These are phyloP conservation scores for Caenorhabditis sp. DNA, from an alignment of 2,888 invertebrate genomes.

Conservation along the genomic window DNA sequence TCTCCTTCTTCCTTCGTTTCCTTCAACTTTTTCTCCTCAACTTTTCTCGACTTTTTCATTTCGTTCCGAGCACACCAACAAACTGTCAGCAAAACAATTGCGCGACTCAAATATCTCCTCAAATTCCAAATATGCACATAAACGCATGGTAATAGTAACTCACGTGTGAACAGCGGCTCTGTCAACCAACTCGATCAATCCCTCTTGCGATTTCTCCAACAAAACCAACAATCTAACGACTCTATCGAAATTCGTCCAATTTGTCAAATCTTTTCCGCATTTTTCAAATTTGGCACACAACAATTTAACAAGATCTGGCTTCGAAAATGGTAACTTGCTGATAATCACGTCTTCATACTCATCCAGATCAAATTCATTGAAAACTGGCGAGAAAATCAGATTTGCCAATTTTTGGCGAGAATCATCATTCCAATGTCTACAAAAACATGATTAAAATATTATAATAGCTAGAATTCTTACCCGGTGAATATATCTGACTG, in stretches of 20 bases:
- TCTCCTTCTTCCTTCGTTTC: background rate
- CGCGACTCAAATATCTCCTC: conserved; percentile 17
- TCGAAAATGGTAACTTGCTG: conserved; percentile 18
- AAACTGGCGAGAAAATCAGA: conserved; percentile 23
- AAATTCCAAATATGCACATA: too few species aligned
- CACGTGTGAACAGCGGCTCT: background rate
- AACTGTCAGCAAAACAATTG: conserved; percentile 19
- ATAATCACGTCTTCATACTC: conserved; percentile 27
- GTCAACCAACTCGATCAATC: background rate
- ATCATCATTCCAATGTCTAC: conserved; percentile 18
- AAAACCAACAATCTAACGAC: background rate
- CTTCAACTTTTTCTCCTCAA: background rate
- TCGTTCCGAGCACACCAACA: conserved; percentile 26
- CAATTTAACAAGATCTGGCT: conserved; percentile 14
- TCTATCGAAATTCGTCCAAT: conserved; percentile 2
- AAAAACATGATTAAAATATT: conserved; percentile 2
- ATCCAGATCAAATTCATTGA: conserved; percentile 17
- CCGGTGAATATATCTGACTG: conserved; percentile 18
- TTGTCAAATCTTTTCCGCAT: background rate
- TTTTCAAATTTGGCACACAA: conserved; percentile 15
- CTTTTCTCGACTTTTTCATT: conserved; percentile 2
- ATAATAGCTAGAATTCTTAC: too few species aligned
- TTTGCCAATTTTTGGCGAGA: conserved; percentile 13
- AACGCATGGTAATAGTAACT: background rate
- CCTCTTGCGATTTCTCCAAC: background rate